Base-by-base conservation (phyloP, 1,140 invertebrate genomes). In the Sarcophaga bullata region DNA sequence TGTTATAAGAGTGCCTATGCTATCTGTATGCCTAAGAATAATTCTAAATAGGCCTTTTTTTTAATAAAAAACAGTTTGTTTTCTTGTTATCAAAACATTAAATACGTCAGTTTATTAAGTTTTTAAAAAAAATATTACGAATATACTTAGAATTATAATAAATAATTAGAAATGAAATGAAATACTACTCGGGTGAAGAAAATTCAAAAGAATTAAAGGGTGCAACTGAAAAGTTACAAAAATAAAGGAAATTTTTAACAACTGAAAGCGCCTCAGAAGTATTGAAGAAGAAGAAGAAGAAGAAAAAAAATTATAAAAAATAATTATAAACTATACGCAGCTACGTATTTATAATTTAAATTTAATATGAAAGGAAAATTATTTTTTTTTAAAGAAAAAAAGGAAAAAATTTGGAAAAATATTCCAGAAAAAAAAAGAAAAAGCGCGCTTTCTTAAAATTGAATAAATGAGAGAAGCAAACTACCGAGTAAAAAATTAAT, bases 81-180 rank as follows among this genome's bases (percentile, higher is more conserved):
- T 37, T 37, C 25, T 37, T 37, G 25, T 37, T 37, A 37, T 78
- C 17, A 78, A 78, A 52, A 19, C 9, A 8, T 37, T 49, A n/a
- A 48, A 49, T 78, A 78, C 75, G 75, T 78, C 75, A 78, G 50
- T 78, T 78, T 78, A 78, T 78, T 78, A 78, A 19, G 50, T 52
- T 17, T 78, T 52, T 52, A 78, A 78, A 78, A 78, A 10, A n/a
- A 76, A 49, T 76, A 48, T 15, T 15, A 76, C 46, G 7, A 50
- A 78, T 78, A 52, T 78, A 78, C 75, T n/a, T 50, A 78, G 19
- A 19, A 48, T 15, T 49, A 78, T 50, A 78, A 68, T 19, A 52
- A 78, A 78, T 78, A 37, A 13, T 46, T 47, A 75, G 9, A 75
- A 47, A 47, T 75, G 52, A 11, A 11, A 54, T 54, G 52, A 50